Base-by-base conservation (phyloP, 2,888 invertebrate species). In the Pardosa pseudoannulata region DNA sequence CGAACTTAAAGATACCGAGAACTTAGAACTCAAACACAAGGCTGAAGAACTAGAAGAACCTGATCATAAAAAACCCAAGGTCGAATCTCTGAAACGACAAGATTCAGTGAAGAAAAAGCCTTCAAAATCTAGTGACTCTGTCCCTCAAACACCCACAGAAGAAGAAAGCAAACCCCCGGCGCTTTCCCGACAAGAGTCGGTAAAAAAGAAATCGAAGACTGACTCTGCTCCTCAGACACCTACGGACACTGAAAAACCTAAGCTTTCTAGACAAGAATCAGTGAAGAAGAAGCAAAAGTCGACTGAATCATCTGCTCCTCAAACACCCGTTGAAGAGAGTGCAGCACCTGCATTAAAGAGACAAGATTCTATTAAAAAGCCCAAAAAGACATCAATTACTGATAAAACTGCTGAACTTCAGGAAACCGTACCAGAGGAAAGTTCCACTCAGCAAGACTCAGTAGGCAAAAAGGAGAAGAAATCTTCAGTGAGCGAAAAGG, bases 91-190 rank as follows among this genome's bases (percentile, higher is more conserved):
- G 7, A 76, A 83, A 50, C 23, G 83, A 36, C 83, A 83, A 67
- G 83, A 62, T 19, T 82, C 82, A 0, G 27, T 27, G 3, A 74
- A 81, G 62, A 81, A 81, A 46, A 81, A 81, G 19, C 1, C 75
- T 13, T 27, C 31, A 6, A 81, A 82, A 29, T 27, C 74, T 41
- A 32, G 76, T 7, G 83, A 83, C 11, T 71, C 76, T 5, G 65
- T 72, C 3, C 83, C 83, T 3, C 72, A 71, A 19, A 83, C 83
- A 19, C 82, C 82, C 13, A 76, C 71, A 11, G 82, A 82, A 19
- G 41, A 62, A 19, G 70, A 70, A 6, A 32, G 1, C 19, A 9
- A 32, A 27, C 71, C 28, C 3, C 74, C 81, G 0, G 16, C n/a
- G 6, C 56, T 81, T 2, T 68, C 65, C 13, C 50, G 74, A 9